Evolutionary conservation across 2,888 invertebrate genomes (phyloP).

Genomic region (Morpho achilles): DNA sequence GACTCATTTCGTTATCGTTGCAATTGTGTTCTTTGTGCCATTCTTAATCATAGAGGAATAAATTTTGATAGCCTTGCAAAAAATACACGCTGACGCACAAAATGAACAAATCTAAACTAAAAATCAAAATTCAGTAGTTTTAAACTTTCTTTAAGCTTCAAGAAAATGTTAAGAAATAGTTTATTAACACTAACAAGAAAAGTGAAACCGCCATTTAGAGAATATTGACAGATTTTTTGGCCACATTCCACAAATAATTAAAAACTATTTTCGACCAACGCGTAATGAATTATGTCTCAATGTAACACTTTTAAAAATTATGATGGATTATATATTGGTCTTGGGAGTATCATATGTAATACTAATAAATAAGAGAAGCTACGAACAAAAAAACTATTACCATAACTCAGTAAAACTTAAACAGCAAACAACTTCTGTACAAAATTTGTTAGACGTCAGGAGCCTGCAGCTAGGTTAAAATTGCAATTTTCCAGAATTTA

Average conservation of each 20-base stretch:
- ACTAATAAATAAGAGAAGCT: neutral
- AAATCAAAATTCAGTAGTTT: too few relatives aligned
- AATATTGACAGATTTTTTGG: too few relatives aligned
- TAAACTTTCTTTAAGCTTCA: too few relatives aligned
- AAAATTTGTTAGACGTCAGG: neutral
- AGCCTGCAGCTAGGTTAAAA: neutral
- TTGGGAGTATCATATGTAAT: neutral
- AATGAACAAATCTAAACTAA: too few relatives aligned
- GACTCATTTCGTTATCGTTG: conserved; percentile 69
- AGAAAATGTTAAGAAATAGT: neutral
- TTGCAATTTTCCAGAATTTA: neutral
- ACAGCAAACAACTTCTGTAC: neutral
- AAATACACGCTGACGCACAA: neutral
- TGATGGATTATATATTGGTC: too few relatives aligned
- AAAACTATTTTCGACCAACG: too few relatives aligned
- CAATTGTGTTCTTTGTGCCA: conserved; percentile 48
- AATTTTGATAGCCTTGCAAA: conserved; percentile 21
- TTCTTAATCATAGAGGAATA: conserved; percentile 34
- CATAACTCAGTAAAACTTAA: neutral
- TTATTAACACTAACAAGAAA: neutral
- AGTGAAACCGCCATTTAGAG: too few relatives aligned
- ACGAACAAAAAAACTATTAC: neutral
- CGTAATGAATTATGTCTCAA: too few relatives aligned
- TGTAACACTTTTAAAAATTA: too few relatives aligned
- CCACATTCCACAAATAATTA: too few relatives aligned